Evolutionary conservation across 2,888 invertebrate genomes (phyloP).

Genomic region (Lampropteryx suffumata): DNA sequence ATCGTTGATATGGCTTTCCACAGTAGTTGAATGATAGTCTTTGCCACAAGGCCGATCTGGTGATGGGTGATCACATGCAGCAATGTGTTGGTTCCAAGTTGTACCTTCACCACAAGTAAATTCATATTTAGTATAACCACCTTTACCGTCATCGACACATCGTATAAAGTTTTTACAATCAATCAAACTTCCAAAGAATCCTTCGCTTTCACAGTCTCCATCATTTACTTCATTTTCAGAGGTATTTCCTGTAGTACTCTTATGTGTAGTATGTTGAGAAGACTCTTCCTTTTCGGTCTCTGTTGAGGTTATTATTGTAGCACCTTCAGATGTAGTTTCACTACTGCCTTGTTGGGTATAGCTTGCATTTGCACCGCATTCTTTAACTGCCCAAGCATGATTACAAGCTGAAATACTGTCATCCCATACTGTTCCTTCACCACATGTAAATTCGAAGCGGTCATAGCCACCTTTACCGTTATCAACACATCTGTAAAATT

Average conservation of each 20-base stretch:
- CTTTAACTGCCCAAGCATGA: conserved; percentile 62
- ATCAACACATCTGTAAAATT: conserved; percentile 86
- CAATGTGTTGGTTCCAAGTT: conserved; percentile 78
- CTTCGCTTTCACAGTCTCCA: conserved; percentile 44
- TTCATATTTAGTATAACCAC: conserved; percentile 75
- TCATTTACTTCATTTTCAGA: conserved; percentile 14
- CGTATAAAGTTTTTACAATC: conserved; percentile 87
- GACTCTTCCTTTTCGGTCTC: conserved; percentile 14
- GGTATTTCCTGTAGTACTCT: conserved; percentile 11
- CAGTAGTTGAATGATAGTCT: conserved; percentile 15
- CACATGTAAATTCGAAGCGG: conserved; percentile 80
- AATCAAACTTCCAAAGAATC: conserved; percentile 80
- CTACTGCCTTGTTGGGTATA: conserved; percentile 17
- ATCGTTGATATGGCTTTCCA: conserved; percentile 22
- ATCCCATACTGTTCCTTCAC: conserved; percentile 84
- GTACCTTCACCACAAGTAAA: conserved; percentile 84
- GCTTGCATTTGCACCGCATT: conserved; percentile 34
- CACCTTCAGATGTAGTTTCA: conserved; percentile 30
- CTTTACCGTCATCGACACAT: conserved; percentile 81
- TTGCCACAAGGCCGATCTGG: conserved; percentile 18
- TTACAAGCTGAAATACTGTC: conserved; percentile 79
- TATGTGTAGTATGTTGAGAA: conserved; percentile 22
- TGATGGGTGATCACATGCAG: conserved; percentile 79
- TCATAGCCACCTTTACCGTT: conserved; percentile 64
- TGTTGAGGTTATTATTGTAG: conserved; percentile 29